phyloP scores from a whole-genome alignment of 2,888 invertebrate genomes.

The Hecatera dysodea region DNA sequence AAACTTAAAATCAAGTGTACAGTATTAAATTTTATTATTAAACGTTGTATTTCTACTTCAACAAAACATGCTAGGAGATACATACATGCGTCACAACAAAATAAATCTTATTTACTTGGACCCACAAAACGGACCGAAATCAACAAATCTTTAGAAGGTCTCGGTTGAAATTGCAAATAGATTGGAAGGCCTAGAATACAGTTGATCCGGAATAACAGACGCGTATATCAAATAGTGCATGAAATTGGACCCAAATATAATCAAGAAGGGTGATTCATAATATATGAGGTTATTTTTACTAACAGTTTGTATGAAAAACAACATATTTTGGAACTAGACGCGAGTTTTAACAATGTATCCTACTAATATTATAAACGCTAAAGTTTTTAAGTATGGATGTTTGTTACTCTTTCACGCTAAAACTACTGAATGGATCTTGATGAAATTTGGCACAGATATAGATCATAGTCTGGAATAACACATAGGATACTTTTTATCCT shows the following conservation, averaged over 20 bases:
- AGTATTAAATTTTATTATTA: background rate
- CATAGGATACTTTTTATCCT: no score
- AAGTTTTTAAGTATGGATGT: no score
- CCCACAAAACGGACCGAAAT: conserved; percentile 42
- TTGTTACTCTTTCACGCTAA: no score
- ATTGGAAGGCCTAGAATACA: conserved; percentile 59
- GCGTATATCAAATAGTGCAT: conserved; percentile 65
- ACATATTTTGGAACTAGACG: background rate
- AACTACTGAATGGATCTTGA: no score
- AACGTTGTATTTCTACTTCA: background rate
- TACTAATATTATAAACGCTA: no score
- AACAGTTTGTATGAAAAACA: conserved; percentile 1
- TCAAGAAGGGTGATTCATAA: conserved; percentile 46
- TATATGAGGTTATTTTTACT: conserved; percentile 36
- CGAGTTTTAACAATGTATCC: background rate
- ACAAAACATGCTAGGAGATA: conserved; percentile 24
- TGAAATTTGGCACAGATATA: no score
- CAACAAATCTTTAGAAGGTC: conserved; percentile 53
- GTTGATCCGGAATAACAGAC: conserved; percentile 60
- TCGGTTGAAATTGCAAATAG: conserved; percentile 63
- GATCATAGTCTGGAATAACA: no score
- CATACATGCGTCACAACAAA: conserved; percentile 28
- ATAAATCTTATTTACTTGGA: conserved; percentile 52
- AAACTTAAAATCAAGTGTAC: background rate
- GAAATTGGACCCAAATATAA: conserved; percentile 63